Evolutionary conservation across 2,113 vertebrate species (phyloP), one percentile per base, ranked within the genome.

Genomic region (Genyomyrus donnyi): DNA sequence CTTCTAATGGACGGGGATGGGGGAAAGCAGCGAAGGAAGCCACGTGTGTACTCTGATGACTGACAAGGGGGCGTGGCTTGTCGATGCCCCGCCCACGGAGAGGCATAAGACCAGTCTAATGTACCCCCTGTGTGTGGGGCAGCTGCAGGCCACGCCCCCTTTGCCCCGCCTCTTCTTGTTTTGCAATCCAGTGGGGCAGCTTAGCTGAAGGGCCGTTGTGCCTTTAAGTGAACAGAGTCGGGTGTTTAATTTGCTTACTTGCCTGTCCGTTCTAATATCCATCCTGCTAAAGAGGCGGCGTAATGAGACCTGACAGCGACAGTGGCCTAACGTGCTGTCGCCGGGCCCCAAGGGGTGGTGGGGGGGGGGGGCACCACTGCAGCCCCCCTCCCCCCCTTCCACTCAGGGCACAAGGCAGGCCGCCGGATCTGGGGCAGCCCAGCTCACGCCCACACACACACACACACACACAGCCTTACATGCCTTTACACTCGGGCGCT

Each of bases 291-390:
- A 96, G 95, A 90, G 96, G 95, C 94, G 95, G 94, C 94, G 96
- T 96, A 96, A 97, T 95, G 95, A 95, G 95, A 96, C 96, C 96
- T 97, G 97, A 98, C 97, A 97, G 97, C 96, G 96, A 96, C 97
- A 97, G 98, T 96, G 96, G 96, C 95, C 96, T 97, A 95, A 93
- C 96, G 97, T 96, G 96, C 95, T 95, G 93, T 94, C 96, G 96
- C 97, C 96, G 96, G 96, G 96, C 94, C 83, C 83, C 83, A 17
- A 3, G 31, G 31, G 70, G 35, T 17, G 62, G 62, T 0, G 9
- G 66, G 66, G n/a, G 15, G 74, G 15, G 31, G 70, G 35, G 15
- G 13, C 35, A 96, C 97, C 95, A 95, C 96, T 95, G 95, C 95
- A 93, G 90, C 92, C 88, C 35, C 5, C 53, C 50, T 13, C 45